Conservation (phyloP, 1,140 invertebrate genomes). For the Heliconius congener region DNA sequence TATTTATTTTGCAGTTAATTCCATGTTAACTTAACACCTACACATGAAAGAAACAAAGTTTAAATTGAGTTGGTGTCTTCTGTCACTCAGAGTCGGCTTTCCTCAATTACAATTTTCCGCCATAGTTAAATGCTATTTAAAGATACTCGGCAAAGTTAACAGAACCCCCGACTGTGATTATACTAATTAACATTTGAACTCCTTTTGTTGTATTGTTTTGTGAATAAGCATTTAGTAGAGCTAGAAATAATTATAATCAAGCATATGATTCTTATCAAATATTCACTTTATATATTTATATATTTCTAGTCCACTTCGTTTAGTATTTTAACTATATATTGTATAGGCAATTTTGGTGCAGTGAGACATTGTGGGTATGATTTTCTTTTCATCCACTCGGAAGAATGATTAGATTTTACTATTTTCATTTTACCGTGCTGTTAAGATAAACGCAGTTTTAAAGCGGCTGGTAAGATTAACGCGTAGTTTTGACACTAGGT, state of each 20-base stretch:
- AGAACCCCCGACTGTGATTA: constrained; percentile 3
- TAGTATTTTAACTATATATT: too few species aligned
- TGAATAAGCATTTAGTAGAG: not conserved
- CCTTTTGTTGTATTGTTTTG: not conserved
- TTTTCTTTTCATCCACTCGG: too few species aligned
- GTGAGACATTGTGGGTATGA: too few species aligned
- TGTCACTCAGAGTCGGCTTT: constrained; percentile 44
- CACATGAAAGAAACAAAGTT: constrained; percentile 52
- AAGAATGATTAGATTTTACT: too few species aligned
- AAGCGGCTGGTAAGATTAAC: too few species aligned
- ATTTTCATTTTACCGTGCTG: too few species aligned
- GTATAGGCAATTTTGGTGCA: too few species aligned
- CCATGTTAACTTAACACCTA: not conserved
- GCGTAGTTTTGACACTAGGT: too few species aligned
- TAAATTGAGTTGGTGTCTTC: constrained; percentile 65
- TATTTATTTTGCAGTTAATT: not conserved
- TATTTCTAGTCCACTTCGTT: too few species aligned
- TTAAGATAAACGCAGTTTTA: too few species aligned
- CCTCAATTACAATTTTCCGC: constrained; percentile 34
- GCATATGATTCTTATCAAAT: too few species aligned
- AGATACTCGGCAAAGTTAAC: constrained; percentile 10
- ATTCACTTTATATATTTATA: too few species aligned
- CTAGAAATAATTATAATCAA: not conserved
- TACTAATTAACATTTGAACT: constrained; percentile 6
- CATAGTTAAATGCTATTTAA: constrained; percentile 28